Evolutionary conservation across 2,888 invertebrate genomes (phyloP), one percentile per base, ranked within the genome.

Genomic region (Cryptus armator): DNA sequence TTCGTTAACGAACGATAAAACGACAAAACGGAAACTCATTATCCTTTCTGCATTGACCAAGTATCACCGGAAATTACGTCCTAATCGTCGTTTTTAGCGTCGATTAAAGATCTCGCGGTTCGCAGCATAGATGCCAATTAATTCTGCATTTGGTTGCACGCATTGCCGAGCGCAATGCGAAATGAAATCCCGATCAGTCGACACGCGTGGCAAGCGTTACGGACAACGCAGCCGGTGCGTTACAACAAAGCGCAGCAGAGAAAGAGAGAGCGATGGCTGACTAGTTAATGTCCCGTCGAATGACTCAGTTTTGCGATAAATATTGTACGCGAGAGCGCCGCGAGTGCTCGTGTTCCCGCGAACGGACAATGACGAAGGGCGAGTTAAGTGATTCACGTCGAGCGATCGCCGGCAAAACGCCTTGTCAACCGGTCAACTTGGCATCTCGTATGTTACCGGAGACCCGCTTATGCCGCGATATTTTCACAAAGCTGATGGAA

Each of bases 261-360:
- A 83, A 68, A 44, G 51, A n/a, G 44, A 9, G 71, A 68, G 53
- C 68, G 84, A 84, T 70, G 59, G 46, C 16, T 29, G n/a, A 24
- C 56, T 53, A 44, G 81, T 29, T 56, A 84, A 70, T 64, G 67
- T 48, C 74, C 74, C 78, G 75, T 64, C 53, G 78, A 72, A 88
- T 91, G 91, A 91, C 86, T 91, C 91, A 91, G 88, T 87, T 89
- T 78, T 80, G 82, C 83, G 91, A 91, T 91, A 91, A 91, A 91
- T 59, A 74, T 44, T 46, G 62, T 19, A 37, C 16, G 10, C 46
- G 56, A 66, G 59, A 19, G 70, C 56, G 29, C 12, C 70, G 16
- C 53, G 83, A 87, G 75, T 83, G 84, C 83, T 87, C 83, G 85
- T 84, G 86, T 87, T 88, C 87, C 84, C 10, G 43, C 86, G 84